Evolutionary conservation across 1,140 invertebrate species (phyloP).

Genomic region (Pseudobourletiella spinata): DNA sequence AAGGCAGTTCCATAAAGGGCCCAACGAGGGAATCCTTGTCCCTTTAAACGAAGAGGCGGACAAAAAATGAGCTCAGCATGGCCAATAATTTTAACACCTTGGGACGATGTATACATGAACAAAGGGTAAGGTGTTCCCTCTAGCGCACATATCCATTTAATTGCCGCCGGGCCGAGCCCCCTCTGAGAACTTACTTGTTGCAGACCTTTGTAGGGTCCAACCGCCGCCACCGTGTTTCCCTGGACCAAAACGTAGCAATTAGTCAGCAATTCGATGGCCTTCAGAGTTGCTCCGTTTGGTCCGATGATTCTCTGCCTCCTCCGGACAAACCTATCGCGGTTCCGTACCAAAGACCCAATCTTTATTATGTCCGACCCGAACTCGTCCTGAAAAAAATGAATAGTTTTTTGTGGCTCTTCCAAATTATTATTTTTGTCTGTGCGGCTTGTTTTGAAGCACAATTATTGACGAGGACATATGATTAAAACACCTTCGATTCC

Average conservation of each 20-base stretch:
- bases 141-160: background rate
- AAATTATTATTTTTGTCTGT: no score
- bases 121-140: background rate
- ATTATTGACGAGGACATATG: background rate
- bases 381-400: conserved; percentile 54
- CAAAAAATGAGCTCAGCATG: background rate
- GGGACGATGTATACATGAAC: background rate
- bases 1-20: no score
- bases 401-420: no score
- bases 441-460: no score
- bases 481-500: no score
- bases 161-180: background rate
- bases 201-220: conserved; percentile 91
- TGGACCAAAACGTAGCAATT: conserved; percentile 96
- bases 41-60: no score
- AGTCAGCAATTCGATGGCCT: conserved; percentile 96
- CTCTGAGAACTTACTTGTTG: conserved; percentile 57
- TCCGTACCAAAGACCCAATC: conserved; percentile 80
- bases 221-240: conserved; percentile 92
- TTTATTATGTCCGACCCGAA: conserved; percentile 94
- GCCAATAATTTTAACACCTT: no score
- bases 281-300: conserved; percentile 91
- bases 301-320: conserved; percentile 90
- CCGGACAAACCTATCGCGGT: conserved; percentile 93
- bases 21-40: no score